Conservation (phyloP, 64 coral and sea anemone species). For the Pocillopora damicornis region DNA sequence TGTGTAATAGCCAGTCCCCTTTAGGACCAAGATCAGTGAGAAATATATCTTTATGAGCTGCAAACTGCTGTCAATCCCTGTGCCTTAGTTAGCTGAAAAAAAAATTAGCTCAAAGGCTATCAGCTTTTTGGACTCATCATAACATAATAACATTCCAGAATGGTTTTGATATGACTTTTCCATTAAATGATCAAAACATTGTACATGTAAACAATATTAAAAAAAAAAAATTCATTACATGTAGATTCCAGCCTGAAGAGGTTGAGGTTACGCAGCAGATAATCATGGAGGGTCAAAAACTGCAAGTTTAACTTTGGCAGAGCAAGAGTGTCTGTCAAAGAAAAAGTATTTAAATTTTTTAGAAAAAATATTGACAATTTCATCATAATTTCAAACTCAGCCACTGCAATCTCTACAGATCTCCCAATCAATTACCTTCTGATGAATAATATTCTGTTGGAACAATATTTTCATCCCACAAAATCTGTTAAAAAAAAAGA, state of each 20-base stretch:
- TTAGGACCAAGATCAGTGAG: no score
- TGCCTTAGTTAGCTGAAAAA: no score
- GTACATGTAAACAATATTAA: neutral
- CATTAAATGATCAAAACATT: neutral
- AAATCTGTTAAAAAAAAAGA: conserved; percentile 52
- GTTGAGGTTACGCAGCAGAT: conserved; percentile 85
- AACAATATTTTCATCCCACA: conserved; percentile 98
- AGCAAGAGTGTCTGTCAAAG: conserved; percentile 79
- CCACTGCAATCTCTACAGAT: neutral
- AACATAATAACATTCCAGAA: no score
- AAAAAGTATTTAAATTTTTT: neutral
- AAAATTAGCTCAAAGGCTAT: no score
- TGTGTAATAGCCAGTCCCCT: no score
- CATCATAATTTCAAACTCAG: neutral
- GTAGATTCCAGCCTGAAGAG: conserved; percentile 98
- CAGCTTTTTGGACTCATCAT: no score
- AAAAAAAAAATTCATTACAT: conserved; percentile 57
- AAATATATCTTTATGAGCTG: no score
- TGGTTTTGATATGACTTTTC: no score
- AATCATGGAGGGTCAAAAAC: conserved; percentile 99
- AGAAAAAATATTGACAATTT: neutral
- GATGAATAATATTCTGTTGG: conserved; percentile 96
- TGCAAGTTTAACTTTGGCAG: conserved; percentile 97
- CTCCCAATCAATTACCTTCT: conserved; percentile 53
- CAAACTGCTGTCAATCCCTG: no score